Conservation (phyloP, 2,888 invertebrate genomes). For the Sympetrum striolatum region DNA sequence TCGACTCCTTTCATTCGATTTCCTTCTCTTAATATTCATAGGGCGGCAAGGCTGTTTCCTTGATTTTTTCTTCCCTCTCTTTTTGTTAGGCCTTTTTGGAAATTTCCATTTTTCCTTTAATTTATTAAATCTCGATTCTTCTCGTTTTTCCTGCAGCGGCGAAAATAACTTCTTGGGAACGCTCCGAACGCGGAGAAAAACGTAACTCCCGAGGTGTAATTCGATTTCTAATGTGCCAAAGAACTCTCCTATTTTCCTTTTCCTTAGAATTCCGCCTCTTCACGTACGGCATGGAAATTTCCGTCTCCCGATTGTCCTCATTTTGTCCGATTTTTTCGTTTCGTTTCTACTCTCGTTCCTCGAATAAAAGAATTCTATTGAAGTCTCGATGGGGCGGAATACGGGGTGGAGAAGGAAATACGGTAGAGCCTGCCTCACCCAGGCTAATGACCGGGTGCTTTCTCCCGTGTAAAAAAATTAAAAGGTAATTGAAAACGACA, state of each 20-base stretch:
- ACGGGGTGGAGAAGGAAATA: too few species aligned
- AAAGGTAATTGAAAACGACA: too few species aligned
- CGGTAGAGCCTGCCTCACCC: too few species aligned
- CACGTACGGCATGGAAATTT: not conserved
- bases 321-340: not conserved
- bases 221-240: slow-evolving; percentile 33
- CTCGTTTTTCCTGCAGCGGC: slow-evolving; percentile 8
- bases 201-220: slow-evolving; percentile 5
- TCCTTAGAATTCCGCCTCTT: not conserved
- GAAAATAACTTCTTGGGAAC: slow-evolving; percentile 7
- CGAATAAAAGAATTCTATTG: too few species aligned
- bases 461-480: too few species aligned
- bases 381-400: too few species aligned
- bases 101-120: slow-evolving; percentile 41
- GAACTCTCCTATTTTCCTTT: not conserved
- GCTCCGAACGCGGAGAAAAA: not conserved
- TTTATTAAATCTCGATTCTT: slow-evolving; percentile 42
- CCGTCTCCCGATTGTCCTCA: not conserved
- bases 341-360: not conserved
- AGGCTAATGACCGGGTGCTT: too few species aligned
- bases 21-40: slow-evolving; percentile 40
- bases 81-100: slow-evolving; percentile 15
- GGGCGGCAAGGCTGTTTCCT: not conserved
- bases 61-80: not conserved
- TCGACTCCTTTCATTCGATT: slow-evolving; percentile 10